These are phyloP conservation scores for Maniola hyperantus DNA, from an alignment of 2,888 invertebrate species.

Conservation along the genomic window DNA sequence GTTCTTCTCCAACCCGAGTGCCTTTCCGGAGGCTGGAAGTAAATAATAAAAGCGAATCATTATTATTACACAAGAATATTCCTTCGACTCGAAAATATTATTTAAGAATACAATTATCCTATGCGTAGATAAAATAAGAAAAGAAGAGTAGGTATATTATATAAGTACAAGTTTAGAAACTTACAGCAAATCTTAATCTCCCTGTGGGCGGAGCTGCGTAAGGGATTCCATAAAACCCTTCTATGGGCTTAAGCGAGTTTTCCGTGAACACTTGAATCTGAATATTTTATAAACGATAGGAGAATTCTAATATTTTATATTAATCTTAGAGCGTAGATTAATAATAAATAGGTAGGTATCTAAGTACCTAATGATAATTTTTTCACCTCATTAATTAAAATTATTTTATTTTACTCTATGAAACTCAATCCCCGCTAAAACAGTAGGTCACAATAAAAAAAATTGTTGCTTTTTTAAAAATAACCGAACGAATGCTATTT, in stretches of 20 bases:
- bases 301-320: not conserved
- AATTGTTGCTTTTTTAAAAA: too few species aligned
- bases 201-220: constrained; percentile 90
- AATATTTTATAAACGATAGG: constrained; percentile 39
- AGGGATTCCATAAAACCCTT: constrained; percentile 90
- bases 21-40: constrained; percentile 84
- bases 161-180: constrained; percentile 36
- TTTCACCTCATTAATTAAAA: too few species aligned
- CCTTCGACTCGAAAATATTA: not conserved
- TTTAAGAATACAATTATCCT: not conserved
- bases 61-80: not conserved
- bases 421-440: too few species aligned
- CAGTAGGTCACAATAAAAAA: too few species aligned
- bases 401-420: too few species aligned
- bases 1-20: constrained; percentile 88
- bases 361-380: too few species aligned
- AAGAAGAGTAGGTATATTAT: not conserved
- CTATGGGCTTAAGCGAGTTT: constrained; percentile 82
- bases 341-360: too few species aligned
- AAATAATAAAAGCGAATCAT: constrained; percentile 8
- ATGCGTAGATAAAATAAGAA: not conserved
- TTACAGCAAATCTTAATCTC: constrained; percentile 88
- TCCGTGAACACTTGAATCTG: constrained; percentile 87
- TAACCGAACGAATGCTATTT: too few species aligned
- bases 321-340: not conserved